Evolutionary conservation across 2,888 invertebrate species (phyloP).

Genomic region (Ctenicera cuprea): DNA sequence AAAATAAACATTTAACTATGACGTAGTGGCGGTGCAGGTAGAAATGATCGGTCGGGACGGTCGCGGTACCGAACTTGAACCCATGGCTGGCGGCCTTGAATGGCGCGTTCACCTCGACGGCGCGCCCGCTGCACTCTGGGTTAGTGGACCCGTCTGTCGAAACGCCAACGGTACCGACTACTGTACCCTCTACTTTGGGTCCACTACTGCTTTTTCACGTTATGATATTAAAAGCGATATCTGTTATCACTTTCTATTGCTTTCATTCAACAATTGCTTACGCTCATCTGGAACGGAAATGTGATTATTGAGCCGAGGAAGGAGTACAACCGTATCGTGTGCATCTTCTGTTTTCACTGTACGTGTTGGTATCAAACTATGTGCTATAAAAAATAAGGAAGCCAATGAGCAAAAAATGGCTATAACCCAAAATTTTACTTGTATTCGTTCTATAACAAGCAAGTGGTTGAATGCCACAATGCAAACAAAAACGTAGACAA

Average conservation of each 20-base stretch:
- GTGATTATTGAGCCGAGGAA: too few relatives aligned
- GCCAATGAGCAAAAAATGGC: too few relatives aligned
- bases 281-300: too few relatives aligned
- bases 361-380: too few relatives aligned
- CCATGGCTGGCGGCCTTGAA: constrained; percentile 73
- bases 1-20: constrained; percentile 39
- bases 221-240: constrained; percentile 38
- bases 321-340: too few relatives aligned
- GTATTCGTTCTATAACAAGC: too few relatives aligned
- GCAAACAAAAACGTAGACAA: too few relatives aligned
- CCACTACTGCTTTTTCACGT: constrained; percentile 28
- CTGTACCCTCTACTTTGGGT: constrained; percentile 49
- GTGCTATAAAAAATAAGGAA: too few relatives aligned
- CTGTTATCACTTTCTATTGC: constrained; percentile 31
- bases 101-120: constrained; percentile 76
- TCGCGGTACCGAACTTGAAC: constrained; percentile 64
- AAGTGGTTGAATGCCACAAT: too few relatives aligned
- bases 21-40: constrained; percentile 53
- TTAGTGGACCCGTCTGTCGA: constrained; percentile 61
- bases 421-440: too few relatives aligned
- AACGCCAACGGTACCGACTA: constrained; percentile 55
- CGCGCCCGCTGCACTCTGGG: constrained; percentile 69
- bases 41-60: constrained; percentile 60
- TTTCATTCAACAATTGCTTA: neutral
- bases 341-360: too few relatives aligned